Conservation (phyloP, 2,113 vertebrate genomes). For the Theristicus caerulescens region DNA sequence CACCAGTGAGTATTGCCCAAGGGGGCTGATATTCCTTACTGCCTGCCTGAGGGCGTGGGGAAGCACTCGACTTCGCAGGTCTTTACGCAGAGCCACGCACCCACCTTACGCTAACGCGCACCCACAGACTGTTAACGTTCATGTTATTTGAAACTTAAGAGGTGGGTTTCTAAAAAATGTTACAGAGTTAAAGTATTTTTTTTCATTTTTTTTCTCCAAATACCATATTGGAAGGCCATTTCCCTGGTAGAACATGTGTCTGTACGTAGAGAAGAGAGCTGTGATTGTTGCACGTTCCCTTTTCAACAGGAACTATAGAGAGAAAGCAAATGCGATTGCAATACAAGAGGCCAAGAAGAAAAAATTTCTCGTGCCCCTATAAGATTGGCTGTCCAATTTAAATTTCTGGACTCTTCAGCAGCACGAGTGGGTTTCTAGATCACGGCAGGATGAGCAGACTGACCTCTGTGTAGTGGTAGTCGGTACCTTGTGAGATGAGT, state of each 20-base stretch:
- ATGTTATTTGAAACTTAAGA: background rate
- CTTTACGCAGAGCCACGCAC: background rate
- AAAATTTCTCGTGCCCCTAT: background rate
- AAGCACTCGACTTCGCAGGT: background rate
- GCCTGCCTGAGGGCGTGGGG: rapidly evolving
- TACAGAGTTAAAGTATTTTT: background rate
- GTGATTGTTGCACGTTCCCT: background rate
- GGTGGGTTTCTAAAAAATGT: background rate
- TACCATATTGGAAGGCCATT: background rate
- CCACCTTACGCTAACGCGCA: background rate
- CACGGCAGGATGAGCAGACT: background rate
- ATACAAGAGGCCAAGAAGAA: background rate
- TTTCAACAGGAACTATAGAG: background rate
- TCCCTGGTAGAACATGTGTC: background rate
- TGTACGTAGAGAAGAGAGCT: background rate
- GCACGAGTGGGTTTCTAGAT: background rate
- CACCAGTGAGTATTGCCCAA: background rate
- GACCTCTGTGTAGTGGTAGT: background rate
- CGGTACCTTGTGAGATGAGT: background rate
- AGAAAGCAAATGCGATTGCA: background rate
- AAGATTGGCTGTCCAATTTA: background rate
- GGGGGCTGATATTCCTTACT: background rate
- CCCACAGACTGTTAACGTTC: background rate
- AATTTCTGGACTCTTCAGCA: background rate
- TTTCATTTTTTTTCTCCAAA: background rate